Percentiles rank a stretch among this genome's conserved stretches.
These are phyloP conservation scores for Microctenopoma stevenorrisi DNA, from an alignment of 2,797 vertebrate species.

Conservation along the genomic window DNA sequence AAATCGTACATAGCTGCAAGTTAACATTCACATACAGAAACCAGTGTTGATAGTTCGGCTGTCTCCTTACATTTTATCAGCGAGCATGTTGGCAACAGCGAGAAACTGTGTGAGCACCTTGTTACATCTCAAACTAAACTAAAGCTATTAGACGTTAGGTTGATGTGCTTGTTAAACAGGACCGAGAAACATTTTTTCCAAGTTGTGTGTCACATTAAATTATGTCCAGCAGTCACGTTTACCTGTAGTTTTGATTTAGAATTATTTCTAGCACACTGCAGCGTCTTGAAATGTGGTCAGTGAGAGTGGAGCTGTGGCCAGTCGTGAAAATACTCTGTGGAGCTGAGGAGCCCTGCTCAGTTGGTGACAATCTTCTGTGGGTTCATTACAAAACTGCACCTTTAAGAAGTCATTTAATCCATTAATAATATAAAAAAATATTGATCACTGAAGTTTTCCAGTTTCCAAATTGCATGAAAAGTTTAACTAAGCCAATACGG, in stretches of 20 bases:
- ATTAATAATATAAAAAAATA: slow-evolving; percentile 3
- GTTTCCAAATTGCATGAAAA: background rate
- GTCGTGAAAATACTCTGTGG: background rate
- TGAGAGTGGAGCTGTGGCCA: background rate
- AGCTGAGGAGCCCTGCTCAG: background rate
- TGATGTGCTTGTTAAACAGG: no score
- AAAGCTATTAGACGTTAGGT: no score
- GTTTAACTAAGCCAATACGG: no score
- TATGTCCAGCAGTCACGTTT: no score
- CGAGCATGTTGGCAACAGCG: no score
- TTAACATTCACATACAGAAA: slow-evolving; percentile 4
- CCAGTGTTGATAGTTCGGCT: background rate
- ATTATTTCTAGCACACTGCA: background rate
- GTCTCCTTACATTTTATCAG: no score
- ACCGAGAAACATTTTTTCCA: no score
- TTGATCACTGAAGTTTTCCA: background rate
- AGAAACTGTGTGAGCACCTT: no score
- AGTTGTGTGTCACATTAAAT: no score
- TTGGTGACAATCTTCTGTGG: background rate
- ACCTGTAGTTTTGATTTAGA: no score
- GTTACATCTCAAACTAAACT: no score
- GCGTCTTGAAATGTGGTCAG: slow-evolving; percentile 2
- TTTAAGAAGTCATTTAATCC: background rate
- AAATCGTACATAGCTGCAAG: slow-evolving; percentile 9
- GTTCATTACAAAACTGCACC: background rate